Conservation (phyloP, 2,113 vertebrate genomes). For the Datnioides undecimradiatus region DNA sequence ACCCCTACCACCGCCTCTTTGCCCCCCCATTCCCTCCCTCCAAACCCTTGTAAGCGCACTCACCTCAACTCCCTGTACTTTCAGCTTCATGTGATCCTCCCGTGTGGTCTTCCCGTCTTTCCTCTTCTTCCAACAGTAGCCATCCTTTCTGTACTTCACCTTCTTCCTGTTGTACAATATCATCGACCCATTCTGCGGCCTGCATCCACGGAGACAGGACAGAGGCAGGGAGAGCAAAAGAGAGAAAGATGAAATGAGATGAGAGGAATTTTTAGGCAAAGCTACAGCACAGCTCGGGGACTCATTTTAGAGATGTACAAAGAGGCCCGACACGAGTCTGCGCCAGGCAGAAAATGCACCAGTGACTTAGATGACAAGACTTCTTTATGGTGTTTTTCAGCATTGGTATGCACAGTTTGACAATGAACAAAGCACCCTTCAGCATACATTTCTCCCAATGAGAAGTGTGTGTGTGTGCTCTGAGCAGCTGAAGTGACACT, state of each 20-base stretch:
- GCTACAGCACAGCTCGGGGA: constrained; percentile 73
- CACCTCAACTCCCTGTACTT: constrained; percentile 99
- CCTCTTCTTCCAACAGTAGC: constrained; percentile 99
- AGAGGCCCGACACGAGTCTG: constrained; percentile 68
- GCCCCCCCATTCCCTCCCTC: constrained; percentile 10
- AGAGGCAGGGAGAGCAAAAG: constrained; percentile 52
- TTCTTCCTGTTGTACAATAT: constrained; percentile 99
- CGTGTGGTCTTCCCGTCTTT: constrained; percentile 99
- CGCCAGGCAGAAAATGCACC: constrained; percentile 72
- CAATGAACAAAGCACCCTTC: constrained; percentile 79
- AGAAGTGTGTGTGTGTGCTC: constrained; percentile 53
- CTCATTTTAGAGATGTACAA: constrained; percentile 79
- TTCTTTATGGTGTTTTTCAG: constrained; percentile 77
- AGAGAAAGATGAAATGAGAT: constrained; percentile 52
- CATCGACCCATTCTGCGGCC: constrained; percentile 99
- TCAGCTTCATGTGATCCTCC: constrained; percentile 99
- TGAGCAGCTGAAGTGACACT: constrained; percentile 62
- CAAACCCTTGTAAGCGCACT: constrained; percentile 68
- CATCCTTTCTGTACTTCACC: constrained; percentile 99
- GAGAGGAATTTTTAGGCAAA: constrained; percentile 77
- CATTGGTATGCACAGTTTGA: constrained; percentile 76
- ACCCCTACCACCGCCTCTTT: not conserved
- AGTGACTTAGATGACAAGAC: constrained; percentile 79
- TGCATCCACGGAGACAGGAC: constrained; percentile 78
- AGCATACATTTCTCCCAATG: constrained; percentile 66